Evolutionary conservation across 2,888 invertebrate genomes (phyloP).

Genomic region (Argyresthia albistria): DNA sequence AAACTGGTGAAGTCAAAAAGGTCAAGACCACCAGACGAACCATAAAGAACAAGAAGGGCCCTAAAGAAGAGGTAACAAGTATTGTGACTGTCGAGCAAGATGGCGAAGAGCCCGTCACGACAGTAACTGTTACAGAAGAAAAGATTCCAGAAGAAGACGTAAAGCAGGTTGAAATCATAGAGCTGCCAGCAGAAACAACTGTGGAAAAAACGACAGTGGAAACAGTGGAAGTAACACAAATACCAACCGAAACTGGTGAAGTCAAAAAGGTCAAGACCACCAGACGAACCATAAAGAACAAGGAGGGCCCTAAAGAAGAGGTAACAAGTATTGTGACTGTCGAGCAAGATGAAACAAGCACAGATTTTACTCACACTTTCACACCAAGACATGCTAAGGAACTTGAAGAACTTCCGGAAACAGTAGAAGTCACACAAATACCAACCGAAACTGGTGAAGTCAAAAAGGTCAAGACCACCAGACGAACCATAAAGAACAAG

Average conservation of each 20-base stretch:
- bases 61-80: conserved; percentile 33
- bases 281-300: too few relatives aligned
- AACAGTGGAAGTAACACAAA: too few relatives aligned
- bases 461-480: too few relatives aligned
- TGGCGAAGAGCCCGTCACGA: conserved; percentile 1
- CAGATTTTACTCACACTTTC: conserved; percentile 12
- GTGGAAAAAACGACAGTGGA: conserved; percentile 9
- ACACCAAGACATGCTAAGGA: conserved; percentile 21
- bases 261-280: too few relatives aligned
- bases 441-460: too few relatives aligned
- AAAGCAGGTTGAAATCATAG: conserved; percentile 15
- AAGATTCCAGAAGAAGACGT: conserved; percentile 25
- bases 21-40: conserved; percentile 6
- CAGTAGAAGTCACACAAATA: too few relatives aligned
- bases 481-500: too few relatives aligned
- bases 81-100: conserved; percentile 30
- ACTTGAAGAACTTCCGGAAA: conserved; percentile 26
- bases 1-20: conserved; percentile 4
- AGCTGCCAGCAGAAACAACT: conserved; percentile 38
- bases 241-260: too few relatives aligned
- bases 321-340: too few relatives aligned
- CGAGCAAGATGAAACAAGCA: conserved; percentile 22
- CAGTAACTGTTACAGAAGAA: conserved; percentile 7
- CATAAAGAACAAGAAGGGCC: conserved; percentile 32
- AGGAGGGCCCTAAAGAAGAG: too few relatives aligned